phyloP scores from a whole-genome alignment of 1,140 invertebrate genomes.

The Mercenaria mercenaria region DNA sequence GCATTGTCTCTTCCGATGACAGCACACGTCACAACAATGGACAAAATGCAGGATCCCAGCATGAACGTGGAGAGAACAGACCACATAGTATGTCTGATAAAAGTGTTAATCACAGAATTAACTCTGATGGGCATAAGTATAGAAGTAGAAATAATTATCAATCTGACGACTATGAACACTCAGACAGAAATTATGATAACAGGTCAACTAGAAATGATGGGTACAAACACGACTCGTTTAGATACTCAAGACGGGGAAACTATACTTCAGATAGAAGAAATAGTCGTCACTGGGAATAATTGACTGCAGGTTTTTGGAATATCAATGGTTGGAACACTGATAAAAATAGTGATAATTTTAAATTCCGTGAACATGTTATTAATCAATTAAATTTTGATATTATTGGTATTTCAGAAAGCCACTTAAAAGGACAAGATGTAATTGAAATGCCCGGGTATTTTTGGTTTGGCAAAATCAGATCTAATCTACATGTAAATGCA shows the following conservation, averaged over 20 bases:
- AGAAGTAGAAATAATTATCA: background rate
- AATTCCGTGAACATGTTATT: background rate
- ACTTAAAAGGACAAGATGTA: background rate
- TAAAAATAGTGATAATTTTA: background rate
- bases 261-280: too few relatives aligned
- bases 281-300: background rate
- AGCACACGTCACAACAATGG: background rate
- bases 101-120: background rate
- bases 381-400: background rate
- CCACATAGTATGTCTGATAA: background rate
- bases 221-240: too few relatives aligned
- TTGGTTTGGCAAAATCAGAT: background rate
- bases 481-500: background rate
- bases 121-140: background rate
- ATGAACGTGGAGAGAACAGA: background rate
- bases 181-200: background rate
- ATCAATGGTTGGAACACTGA: background rate
- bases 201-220: too few relatives aligned
- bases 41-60: background rate
- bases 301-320: background rate
- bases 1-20: too few relatives aligned
- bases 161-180: background rate
- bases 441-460: background rate
- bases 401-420: background rate
- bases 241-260: too few relatives aligned